Evolutionary conservation across 2,113 vertebrate genomes (phyloP).

Genomic region (Pluvianellus socialis): DNA sequence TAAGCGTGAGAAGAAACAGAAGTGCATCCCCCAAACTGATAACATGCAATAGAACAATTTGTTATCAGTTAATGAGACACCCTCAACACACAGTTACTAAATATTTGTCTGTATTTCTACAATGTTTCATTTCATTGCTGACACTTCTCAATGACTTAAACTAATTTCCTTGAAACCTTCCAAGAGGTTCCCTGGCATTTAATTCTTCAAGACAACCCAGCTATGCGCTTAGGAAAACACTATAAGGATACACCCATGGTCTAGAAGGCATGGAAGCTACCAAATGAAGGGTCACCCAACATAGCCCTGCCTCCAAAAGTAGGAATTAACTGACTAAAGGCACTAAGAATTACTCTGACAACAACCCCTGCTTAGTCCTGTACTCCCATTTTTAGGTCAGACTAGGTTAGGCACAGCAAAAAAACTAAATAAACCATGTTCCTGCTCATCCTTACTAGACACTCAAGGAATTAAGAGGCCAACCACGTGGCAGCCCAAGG

Average conservation of each 20-base stretch:
- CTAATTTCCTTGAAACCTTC: neutral
- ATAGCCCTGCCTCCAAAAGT: neutral
- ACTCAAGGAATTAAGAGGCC: neutral
- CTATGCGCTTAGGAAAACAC: neutral
- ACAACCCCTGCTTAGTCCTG: neutral
- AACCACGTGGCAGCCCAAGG: neutral
- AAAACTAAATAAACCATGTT: neutral
- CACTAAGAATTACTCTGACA: neutral
- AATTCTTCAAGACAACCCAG: neutral
- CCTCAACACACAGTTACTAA: neutral
- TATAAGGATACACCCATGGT: neutral
- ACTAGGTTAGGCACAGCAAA: neutral
- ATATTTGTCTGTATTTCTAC: constrained; percentile 6
- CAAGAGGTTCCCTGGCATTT: neutral
- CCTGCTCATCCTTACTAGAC: neutral
- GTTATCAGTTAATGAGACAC: constrained; percentile 29
- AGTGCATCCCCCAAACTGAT: neutral
- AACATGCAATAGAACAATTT: neutral
- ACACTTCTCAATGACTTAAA: constrained; percentile 11
- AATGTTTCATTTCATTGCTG: constrained; percentile 4
- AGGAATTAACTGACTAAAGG: neutral
- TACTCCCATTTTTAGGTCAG: neutral
- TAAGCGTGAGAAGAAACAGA: neutral
- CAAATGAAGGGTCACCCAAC: neutral
- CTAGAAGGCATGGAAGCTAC: neutral